phyloP scores from a whole-genome alignment of 2,113 vertebrate genomes.

The Bubo blakistoni region DNA sequence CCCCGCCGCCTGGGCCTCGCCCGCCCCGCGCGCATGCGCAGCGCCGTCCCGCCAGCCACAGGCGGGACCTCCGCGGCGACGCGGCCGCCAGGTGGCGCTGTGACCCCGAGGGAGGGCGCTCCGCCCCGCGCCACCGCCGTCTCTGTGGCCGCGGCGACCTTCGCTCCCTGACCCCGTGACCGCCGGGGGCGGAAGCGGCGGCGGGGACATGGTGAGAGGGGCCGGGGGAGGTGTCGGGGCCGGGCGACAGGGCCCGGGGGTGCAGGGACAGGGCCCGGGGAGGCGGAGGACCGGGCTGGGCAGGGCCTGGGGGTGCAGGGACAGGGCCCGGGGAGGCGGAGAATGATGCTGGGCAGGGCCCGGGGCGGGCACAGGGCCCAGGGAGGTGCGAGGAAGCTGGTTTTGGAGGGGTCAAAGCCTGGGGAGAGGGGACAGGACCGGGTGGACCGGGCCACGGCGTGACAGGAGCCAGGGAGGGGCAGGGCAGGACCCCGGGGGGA shows the following conservation, averaged over 20 bases:
- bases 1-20: too few species aligned
- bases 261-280: too few species aligned
- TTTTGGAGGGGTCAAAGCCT: neutral
- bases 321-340: neutral
- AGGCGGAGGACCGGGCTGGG: too few species aligned
- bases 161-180: neutral
- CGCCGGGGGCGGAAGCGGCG: neutral
- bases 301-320: too few species aligned
- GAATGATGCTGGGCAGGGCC: neutral
- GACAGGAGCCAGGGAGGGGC: neutral
- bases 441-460: neutral
- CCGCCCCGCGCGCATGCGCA: neutral
- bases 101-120: neutral
- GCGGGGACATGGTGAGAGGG: constrained; percentile 21
- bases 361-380: neutral
- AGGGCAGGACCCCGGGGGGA: neutral
- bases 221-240: rapidly evolving
- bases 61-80: neutral
- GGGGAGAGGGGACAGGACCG: neutral
- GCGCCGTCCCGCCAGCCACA: rapidly evolving
- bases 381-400: neutral
- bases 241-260: too few species aligned
- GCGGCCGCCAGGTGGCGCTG: neutral
- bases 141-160: neutral
- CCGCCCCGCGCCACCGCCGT: neutral